phyloP scores from a whole-genome alignment of 2,113 vertebrate species.

The Colossoma macropomum region DNA sequence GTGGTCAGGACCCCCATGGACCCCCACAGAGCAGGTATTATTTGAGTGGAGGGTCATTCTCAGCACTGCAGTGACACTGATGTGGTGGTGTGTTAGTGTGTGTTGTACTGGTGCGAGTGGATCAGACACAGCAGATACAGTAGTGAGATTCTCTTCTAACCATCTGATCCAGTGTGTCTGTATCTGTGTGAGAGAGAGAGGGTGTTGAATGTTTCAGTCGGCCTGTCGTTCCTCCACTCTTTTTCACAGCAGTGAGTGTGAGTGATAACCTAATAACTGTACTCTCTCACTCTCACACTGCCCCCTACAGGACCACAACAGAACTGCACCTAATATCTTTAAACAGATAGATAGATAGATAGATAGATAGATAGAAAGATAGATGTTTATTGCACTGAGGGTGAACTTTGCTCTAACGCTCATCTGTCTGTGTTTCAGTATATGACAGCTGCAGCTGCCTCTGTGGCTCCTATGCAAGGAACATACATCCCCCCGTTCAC shows the following conservation, averaged over 20 bases:
- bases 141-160: too few species aligned
- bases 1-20: too few species aligned
- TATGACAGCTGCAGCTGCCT: conserved; percentile 9
- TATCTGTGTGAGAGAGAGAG: too few species aligned
- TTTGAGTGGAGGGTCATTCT: too few species aligned
- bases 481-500: conserved; percentile 99
- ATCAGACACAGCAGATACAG: too few species aligned
- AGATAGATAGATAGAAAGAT: too few species aligned
- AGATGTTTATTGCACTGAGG: background rate
- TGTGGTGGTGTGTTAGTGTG: too few species aligned
- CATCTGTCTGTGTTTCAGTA: conserved; percentile 29
- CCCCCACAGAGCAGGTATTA: too few species aligned
- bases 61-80: too few species aligned
- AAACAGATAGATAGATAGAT: conserved; percentile 51
- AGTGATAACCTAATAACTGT: background rate
- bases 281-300: conserved; percentile 1
- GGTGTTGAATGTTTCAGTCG: background rate
- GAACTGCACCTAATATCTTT: conserved; percentile 1
- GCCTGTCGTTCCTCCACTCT: conserved; percentile 47
- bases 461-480: conserved; percentile 93
- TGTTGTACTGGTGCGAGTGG: too few species aligned
- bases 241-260: background rate
- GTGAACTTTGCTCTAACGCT: background rate
- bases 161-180: too few species aligned
- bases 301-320: conserved; percentile 55